phyloP scores from a whole-genome alignment of 2,797 vertebrate genomes.

The Buceros bicornis region DNA sequence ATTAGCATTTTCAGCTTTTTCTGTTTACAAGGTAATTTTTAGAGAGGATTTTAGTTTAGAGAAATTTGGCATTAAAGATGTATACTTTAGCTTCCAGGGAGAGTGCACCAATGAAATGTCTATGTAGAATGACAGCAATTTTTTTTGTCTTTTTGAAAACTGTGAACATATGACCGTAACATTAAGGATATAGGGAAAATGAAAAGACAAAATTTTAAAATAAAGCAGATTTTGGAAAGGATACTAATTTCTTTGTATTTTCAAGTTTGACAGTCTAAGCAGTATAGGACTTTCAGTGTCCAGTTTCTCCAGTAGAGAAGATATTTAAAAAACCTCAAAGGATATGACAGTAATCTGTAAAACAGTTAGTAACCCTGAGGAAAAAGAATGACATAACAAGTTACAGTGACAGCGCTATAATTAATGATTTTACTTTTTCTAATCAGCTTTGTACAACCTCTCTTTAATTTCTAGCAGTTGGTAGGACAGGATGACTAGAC shows the following conservation, averaged over 20 bases:
- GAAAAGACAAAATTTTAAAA: not conserved
- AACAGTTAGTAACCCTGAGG: not conserved
- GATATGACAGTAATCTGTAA: not conserved
- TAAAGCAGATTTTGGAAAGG: not conserved
- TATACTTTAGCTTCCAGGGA: not conserved
- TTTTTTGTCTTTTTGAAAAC: not conserved
- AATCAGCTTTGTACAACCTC: not conserved
- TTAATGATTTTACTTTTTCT: not conserved
- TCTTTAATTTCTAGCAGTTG: not conserved
- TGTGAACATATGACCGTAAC: not conserved
- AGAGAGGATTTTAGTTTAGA: not conserved
- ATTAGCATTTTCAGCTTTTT: not conserved
- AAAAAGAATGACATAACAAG: not conserved
- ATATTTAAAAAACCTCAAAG: not conserved
- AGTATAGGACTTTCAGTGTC: not conserved
- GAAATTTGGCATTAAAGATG: not conserved
- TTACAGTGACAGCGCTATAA: not conserved
- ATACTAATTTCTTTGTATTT: not conserved
- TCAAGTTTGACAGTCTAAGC: not conserved
- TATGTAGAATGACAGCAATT: not conserved
- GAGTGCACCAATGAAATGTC: not conserved
- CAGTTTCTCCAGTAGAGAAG: not conserved
- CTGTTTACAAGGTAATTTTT: not conserved
- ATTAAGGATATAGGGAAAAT: not conserved
- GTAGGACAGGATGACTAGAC: not conserved